Evolutionary conservation across 2,113 vertebrate species (phyloP).

Genomic region (Oreochromis spilurus): DNA sequence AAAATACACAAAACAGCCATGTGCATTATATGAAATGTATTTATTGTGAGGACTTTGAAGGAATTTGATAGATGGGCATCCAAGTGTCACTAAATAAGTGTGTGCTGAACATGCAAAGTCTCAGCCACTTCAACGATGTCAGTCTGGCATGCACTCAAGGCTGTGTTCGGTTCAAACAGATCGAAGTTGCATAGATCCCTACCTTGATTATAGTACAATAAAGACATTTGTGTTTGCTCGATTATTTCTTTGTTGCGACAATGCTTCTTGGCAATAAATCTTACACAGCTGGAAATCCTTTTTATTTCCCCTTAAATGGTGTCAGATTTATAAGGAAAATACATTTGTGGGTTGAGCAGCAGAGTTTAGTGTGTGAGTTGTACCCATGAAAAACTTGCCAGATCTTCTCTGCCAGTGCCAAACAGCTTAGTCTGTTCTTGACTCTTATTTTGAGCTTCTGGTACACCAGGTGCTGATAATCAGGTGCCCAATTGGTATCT

Average conservation of each 20-base stretch:
- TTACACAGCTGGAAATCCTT: neutral
- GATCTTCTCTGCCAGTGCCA: neutral
- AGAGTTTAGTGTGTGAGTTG: neutral
- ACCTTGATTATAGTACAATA: neutral
- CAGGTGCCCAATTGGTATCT: neutral
- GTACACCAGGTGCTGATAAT: neutral
- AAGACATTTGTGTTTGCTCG: neutral
- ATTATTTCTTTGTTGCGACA: neutral
- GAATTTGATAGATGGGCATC: neutral
- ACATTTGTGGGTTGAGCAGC: neutral
- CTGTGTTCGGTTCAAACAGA: neutral
- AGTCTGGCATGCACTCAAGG: neutral
- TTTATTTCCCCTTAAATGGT: neutral
- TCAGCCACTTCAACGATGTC: neutral
- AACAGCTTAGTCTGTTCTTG: neutral
- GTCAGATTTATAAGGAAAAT: neutral
- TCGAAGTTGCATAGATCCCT: neutral
- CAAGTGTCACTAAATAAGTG: neutral
- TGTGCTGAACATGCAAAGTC: neutral
- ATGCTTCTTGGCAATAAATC: neutral
- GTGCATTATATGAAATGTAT: neutral
- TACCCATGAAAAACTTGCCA: neutral
- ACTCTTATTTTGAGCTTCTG: neutral
- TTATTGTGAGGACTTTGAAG: neutral
- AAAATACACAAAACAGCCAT: neutral